Evolutionary conservation across 2,113 vertebrate genomes (phyloP), one percentile per base, ranked within the genome.

Genomic region (Alaudala cheleensis): DNA sequence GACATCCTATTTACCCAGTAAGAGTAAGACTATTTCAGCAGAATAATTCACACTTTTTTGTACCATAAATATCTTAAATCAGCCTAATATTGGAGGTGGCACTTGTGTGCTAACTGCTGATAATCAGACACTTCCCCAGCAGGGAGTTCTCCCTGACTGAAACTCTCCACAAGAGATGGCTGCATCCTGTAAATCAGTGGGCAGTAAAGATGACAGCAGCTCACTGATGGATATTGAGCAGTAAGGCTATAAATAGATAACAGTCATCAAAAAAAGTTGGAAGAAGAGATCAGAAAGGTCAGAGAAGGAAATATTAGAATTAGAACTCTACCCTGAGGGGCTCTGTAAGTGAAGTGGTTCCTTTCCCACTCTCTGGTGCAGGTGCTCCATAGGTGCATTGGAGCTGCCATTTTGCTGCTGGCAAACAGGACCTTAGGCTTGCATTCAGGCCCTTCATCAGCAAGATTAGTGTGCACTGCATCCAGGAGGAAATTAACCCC

Each of bases 381-480:
- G 64, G 64, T 90, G 47, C 80, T 56, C 42, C 5, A 44, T 77
- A n/a, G 4, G 2, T 2, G 25, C 1, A 3, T 24, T 81, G 79
- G 65, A 86, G 47, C 74, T 92, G 90, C 66, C 28, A 18, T 87
- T 88, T 77, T 83, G 71, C 71, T 88, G 60, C 76, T 94, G 88
- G 94, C 93, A 95, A 81, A 94, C 79, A 94, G 90, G 71, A 96
- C 87, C 95, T 96, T 95, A 95, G 93, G 96, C 81, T 90, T 54
- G 29, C 44, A 8, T 88, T 95, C 91, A 94, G 94, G 51, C 74
- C 70, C 73, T 90, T 83, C 92, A 94, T 76, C 95, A 92, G 65
- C 81, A 83, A 56, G 93, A 93, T 96, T 94, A 96, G 62, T 29
- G 67, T 92, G 79, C 44, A 51, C 76, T 95, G 82, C 72, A 92